Base-by-base conservation (phyloP, 2,888 invertebrate species). In the Drosophila antonietae region DNA sequence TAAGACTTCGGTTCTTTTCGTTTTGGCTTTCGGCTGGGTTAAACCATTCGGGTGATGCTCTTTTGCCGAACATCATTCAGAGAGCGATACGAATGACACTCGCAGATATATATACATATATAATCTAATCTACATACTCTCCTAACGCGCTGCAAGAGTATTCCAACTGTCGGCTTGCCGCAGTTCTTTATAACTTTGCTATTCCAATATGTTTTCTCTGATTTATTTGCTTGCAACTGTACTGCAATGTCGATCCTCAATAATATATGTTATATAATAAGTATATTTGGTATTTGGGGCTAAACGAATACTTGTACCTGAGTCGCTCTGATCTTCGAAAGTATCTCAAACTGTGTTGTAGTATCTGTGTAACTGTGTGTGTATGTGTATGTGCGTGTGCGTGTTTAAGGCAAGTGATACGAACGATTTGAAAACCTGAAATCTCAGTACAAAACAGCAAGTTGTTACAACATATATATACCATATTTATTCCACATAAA, bases 301-400 rank as follows among this genome's bases (percentile, higher is more conserved):
- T 49, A 75, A 44, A 43, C 39, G 65, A 75, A 62, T 69, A 76
- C 47, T 73, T 81, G 86, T 86, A 86, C 90, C 86, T 86, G 90
- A 90, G 87, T 86, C 77, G 83, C 77, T 62, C 88, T 77, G 73
- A 89, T 73, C 69, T 80, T 81, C n/a, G n/a, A 80, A 89, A 72
- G 71, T 75, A 78, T 70, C 76, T 70, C 60, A 43, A 72, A 35
- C 37, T 64, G 71, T 75, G 55, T 71, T 35, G 43, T 58, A 58
- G 58, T 58, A 51, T 63, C 33, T 33, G 44, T 23, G 9, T 39
- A 43, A 49, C 31, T 49, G 49, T 49, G 49, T 47, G 28, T 51
- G 51, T 64, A 31, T 44, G 61, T 73, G 59, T 63, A 53, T 70
- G 56, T 73, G 67, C 57, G 66, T 55, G 68, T 64, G 64, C 55